Conservation (phyloP, 2,797 vertebrate genomes). For the Peromyscus melanophrys region DNA sequence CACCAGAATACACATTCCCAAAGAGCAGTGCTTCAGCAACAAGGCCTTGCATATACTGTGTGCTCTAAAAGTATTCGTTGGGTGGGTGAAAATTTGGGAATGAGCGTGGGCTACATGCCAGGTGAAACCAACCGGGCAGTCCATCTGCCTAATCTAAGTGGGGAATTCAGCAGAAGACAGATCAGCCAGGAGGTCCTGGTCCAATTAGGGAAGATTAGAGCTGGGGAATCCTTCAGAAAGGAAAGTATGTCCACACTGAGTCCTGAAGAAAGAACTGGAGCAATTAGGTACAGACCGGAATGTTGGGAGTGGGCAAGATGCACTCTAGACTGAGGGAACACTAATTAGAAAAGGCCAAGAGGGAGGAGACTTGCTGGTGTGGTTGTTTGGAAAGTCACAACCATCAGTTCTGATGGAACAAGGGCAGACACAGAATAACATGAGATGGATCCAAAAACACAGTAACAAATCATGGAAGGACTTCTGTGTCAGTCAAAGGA, state of each 20-base stretch:
- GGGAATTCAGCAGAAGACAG: not conserved
- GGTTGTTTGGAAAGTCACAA: slow-evolving; percentile 27
- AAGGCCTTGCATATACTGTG: not conserved
- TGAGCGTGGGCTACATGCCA: not conserved
- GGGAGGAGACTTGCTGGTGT: not conserved
- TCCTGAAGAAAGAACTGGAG: slow-evolving; percentile 18
- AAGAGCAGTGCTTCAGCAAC: not conserved
- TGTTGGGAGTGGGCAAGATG: not conserved
- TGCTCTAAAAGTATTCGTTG: not conserved
- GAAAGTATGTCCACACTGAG: not conserved
- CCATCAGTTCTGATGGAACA: not conserved
- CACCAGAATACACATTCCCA: not conserved
- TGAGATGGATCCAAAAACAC: not conserved
- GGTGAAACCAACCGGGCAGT: not conserved
- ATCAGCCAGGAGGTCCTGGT: not conserved
- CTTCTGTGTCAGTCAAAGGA: not conserved
- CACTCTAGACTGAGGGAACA: not conserved
- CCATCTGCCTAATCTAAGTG: not conserved
- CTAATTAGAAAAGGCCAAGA: not conserved
- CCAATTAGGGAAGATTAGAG: not conserved
- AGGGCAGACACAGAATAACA: not conserved
- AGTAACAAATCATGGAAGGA: not conserved
- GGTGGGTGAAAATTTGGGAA: not conserved
- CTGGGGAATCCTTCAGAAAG: not conserved
- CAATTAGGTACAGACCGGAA: not conserved